phyloP scores from a whole-genome alignment of 2,113 vertebrate genomes.

The Bubo bubo region DNA sequence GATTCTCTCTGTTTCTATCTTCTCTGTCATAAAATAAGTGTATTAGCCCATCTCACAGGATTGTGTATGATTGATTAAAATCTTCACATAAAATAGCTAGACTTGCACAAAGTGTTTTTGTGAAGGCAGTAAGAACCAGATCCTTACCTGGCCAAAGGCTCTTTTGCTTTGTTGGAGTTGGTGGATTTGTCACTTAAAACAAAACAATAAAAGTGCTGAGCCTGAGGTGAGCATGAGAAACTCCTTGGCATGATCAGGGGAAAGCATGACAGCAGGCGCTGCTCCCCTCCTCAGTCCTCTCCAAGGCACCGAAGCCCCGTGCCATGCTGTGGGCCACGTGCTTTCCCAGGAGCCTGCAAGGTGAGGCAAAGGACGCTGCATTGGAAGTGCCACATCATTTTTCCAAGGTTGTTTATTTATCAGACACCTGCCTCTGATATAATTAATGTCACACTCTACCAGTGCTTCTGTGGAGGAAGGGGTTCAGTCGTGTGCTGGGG shows the following conservation, averaged over 20 bases:
- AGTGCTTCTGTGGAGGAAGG: not conserved
- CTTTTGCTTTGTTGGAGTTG: not conserved
- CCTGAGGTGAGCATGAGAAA: not conserved
- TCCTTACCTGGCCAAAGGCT: not conserved
- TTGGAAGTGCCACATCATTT: not conserved
- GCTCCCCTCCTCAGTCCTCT: not conserved
- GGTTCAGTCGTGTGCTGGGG: fast-evolving
- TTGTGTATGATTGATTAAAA: not conserved
- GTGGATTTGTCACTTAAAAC: not conserved
- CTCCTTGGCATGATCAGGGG: not conserved
- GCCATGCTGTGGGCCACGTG: fast-evolving
- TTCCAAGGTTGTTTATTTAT: not conserved
- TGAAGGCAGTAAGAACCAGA: not conserved
- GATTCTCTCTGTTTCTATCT: not conserved
- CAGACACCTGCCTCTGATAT: not conserved
- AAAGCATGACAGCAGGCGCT: fast-evolving
- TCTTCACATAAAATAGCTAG: not conserved
- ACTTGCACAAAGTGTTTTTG: not conserved
- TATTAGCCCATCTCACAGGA: not conserved
- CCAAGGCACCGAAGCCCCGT: fast-evolving
- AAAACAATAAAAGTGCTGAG: not conserved
- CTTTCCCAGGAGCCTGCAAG: not conserved
- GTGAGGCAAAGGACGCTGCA: not conserved
- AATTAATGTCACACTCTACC: not conserved
- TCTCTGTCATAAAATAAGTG: not conserved